Base-by-base conservation (phyloP, 2,888 invertebrate species). In the Heteropelma amictum region DNA sequence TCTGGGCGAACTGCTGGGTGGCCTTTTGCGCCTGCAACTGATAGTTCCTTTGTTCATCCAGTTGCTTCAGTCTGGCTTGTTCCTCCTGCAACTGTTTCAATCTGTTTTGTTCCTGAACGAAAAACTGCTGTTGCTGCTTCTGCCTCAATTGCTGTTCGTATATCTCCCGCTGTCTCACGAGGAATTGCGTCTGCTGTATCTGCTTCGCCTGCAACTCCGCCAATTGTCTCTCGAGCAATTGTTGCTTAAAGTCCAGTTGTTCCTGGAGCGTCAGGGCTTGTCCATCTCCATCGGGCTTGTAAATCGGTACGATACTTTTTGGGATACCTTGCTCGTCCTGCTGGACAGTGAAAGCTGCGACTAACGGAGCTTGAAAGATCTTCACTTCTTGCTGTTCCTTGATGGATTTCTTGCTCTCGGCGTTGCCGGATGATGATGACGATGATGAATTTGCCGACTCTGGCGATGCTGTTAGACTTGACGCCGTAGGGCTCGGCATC, bases 271-370 rank as follows among this genome's bases (percentile, higher is more conserved):
- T 88, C 56, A 88, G 64, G 1, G 87, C 86, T 69, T 87, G 86
- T 0, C 84, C 84, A 30, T 89, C 85, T 14, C 84, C 86, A 17
- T 83, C 81, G 77, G 91, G 90, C 83, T 93, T 92, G 83, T 91
- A 93, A 81, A 95, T 91, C 0, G 96, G 95, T 58, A 95, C 93
- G 0, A 96, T 94, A 86, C 93, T 94, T 81, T 94, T 94, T 0
- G 96, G 95, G n/a, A 93, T 85, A 0, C 96, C 96, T 26, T 91
- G 91, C 78, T 93, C 94, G 84, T 96, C 96, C 88, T 96, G 94
- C 78, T 96, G 95, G 0, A 96, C 95, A 0, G 96, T 96, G 83
- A 96, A 96, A 0, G 96, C 96, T 1, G 95, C 95, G 0, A 96
- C 94, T 71, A 96, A 86, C 0, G 96, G 96, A 1, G 96, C 96